Conservation (phyloP, 92 coral and sea anemone species). For the Palythoa caribaeorum region DNA sequence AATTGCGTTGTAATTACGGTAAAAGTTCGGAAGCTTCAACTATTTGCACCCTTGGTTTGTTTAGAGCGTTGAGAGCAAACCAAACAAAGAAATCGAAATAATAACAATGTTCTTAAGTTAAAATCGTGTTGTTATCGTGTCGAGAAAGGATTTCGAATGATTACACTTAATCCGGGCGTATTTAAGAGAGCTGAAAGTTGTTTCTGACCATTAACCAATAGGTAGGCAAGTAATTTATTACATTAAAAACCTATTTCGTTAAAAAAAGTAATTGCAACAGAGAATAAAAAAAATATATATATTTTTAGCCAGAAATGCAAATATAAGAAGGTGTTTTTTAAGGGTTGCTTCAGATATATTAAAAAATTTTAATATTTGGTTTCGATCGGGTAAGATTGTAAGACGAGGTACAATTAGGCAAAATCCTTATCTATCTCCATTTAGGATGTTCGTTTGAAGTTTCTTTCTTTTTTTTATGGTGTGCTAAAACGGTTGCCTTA, state of each 20-base stretch:
- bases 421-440: background rate
- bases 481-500: background rate
- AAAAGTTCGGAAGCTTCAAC: conserved; percentile 32
- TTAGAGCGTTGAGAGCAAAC: conserved; percentile 38
- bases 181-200: background rate
- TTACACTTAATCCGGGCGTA: background rate
- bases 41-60: conserved; percentile 10
- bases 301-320: background rate
- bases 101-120: conserved; percentile 4
- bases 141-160: background rate
- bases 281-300: background rate
- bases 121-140: background rate
- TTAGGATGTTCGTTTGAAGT: background rate
- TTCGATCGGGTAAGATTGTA: background rate
- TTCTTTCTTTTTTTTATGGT: background rate
- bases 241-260: background rate
- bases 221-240: background rate
- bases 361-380: conserved; percentile 3
- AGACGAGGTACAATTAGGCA: background rate
- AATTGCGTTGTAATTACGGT: conserved; percentile 40
- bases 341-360: background rate
- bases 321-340: background rate
- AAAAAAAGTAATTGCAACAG: too few relatives aligned
- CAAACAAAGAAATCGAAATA: conserved; percentile 22
- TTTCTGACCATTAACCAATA: background rate